Percentiles rank a stretch among this genome's conserved stretches.
These are phyloP conservation scores for Tangachromis dhanisi DNA, from an alignment of 2,113 vertebrate genomes.

Conservation along the genomic window DNA sequence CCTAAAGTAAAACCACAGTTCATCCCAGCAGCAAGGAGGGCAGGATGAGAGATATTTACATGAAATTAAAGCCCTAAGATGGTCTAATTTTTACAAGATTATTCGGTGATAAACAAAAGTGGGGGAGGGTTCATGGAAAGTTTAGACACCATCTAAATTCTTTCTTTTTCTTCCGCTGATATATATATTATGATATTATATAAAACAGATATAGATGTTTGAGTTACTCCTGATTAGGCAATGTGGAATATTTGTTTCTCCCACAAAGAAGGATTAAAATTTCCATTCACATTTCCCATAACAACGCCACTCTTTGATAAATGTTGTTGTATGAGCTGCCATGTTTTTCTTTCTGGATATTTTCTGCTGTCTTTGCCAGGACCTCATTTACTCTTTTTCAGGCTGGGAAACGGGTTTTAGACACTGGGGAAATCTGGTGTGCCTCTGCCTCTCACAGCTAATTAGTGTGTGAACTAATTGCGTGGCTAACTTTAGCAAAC, in stretches of 20 bases:
- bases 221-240: background rate
- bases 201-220: background rate
- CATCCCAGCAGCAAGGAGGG: background rate
- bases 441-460: constrained; percentile 61
- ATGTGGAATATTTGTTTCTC: background rate
- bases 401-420: constrained; percentile 42
- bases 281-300: background rate
- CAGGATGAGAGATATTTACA: background rate
- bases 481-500: constrained; percentile 69
- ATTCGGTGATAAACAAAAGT: background rate
- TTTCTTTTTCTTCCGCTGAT: background rate
- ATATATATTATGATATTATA: no score
- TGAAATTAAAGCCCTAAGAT: background rate
- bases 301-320: background rate
- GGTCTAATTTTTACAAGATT: background rate
- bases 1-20: constrained; percentile 40
- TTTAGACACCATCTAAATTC: background rate
- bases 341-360: constrained; percentile 9
- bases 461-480: constrained; percentile 76
- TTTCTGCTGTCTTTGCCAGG: constrained; percentile 17
- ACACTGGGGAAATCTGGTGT: constrained; percentile 56
- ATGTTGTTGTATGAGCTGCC: background rate
- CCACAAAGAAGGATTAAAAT: background rate
- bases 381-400: constrained; percentile 51
- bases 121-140: background rate